Conservation (phyloP, 2,797 vertebrate genomes). For the Enteromius thamalakanensis region DNA sequence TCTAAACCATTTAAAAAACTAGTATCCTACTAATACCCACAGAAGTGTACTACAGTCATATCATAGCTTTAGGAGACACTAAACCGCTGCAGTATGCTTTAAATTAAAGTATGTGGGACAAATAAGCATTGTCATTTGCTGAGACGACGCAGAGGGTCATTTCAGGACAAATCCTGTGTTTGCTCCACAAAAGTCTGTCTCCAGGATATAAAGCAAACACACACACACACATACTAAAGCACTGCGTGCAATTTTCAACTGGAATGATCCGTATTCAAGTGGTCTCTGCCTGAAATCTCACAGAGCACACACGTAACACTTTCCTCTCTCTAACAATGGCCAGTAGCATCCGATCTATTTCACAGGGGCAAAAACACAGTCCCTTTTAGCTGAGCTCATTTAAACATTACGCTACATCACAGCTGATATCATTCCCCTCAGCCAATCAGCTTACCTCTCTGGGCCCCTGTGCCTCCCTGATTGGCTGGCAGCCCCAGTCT, state of each 20-base stretch:
- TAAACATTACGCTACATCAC: constrained; percentile 37
- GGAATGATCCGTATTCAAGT: constrained; percentile 34
- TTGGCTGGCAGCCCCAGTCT: constrained; percentile 77
- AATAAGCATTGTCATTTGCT: constrained; percentile 16
- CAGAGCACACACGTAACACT: background rate
- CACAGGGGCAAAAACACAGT: constrained; percentile 1
- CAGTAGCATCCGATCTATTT: constrained; percentile 13
- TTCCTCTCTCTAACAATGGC: constrained; percentile 29
- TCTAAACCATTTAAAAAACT: background rate
- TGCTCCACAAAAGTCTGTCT: constrained; percentile 40
- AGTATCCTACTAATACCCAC: background rate
- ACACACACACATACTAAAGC: constrained; percentile 34
- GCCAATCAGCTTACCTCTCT: constrained; percentile 70
- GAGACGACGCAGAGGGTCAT: background rate
- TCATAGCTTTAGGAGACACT: background rate
- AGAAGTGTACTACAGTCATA: background rate
- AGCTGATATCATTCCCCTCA: constrained; percentile 34
- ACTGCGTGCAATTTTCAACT: constrained; percentile 5
- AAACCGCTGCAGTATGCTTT: background rate
- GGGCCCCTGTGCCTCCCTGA: constrained; percentile 72
- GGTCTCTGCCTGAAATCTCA: constrained; percentile 30
- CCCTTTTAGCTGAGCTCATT: constrained; percentile 49
- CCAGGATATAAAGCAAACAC: constrained; percentile 39
- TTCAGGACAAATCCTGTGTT: constrained; percentile 34
- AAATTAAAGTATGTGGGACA: constrained; percentile 10